These are phyloP conservation scores for Zaprionus bogoriensis DNA, from an alignment of 2,888 invertebrate genomes.

Conservation along the genomic window DNA sequence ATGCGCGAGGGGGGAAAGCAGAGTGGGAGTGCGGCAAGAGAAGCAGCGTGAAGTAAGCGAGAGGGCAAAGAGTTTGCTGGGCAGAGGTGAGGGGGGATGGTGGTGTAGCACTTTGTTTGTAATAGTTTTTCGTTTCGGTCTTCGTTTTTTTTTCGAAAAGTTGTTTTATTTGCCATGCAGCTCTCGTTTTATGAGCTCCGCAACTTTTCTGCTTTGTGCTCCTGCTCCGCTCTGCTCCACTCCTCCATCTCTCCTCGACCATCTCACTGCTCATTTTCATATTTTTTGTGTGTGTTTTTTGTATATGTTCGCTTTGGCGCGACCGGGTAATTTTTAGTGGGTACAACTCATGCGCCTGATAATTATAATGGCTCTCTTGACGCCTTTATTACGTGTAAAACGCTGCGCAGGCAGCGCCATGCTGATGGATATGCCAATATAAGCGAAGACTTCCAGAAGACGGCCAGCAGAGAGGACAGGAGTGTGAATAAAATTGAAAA, in stretches of 20 bases:
- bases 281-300: slow-evolving; percentile 5
- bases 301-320: slow-evolving; percentile 4
- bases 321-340: not conserved
- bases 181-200: slow-evolving; percentile 56
- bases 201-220: too few species aligned
- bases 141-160: slow-evolving; percentile 16
- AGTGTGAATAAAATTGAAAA: not conserved
- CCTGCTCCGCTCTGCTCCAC: too few species aligned
- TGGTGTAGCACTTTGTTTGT: slow-evolving; percentile 45
- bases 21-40: not conserved
- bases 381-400: slow-evolving; percentile 77
- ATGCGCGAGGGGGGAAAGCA: not conserved
- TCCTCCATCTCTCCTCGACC: not conserved
- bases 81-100: not conserved
- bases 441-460: slow-evolving; percentile 21
- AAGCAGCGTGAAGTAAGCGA: not conserved
- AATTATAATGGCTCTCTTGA: slow-evolving; percentile 76
- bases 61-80: too few species aligned
- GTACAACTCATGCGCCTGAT: slow-evolving; percentile 50
- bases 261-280: slow-evolving; percentile 1
- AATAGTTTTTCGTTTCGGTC: slow-evolving; percentile 40
- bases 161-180: slow-evolving; percentile 71
- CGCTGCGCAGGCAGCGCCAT: slow-evolving; percentile 59
- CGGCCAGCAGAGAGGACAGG: not conserved
- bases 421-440: slow-evolving; percentile 66